These are phyloP conservation scores for Oophaga sylvatica DNA, from an alignment of 2,797 vertebrate genomes.

Conservation along the genomic window DNA sequence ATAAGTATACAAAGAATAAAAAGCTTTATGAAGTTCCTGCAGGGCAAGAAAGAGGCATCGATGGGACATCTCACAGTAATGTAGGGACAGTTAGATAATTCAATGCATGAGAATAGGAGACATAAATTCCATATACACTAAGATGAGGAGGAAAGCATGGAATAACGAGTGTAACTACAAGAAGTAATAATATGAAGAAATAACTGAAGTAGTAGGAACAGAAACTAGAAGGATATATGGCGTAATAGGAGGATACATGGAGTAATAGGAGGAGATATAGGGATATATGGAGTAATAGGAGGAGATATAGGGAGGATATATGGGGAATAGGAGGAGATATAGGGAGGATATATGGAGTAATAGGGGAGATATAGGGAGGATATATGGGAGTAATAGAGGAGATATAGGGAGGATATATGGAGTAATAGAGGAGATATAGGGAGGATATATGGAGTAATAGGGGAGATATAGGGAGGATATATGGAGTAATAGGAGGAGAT, in stretches of 20 bases:
- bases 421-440: slow-evolving; percentile 2
- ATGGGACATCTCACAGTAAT: neutral
- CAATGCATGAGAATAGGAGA: too few relatives aligned
- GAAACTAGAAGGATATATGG: neutral
- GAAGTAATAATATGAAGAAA: neutral
- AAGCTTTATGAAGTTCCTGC: neutral
- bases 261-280: too few relatives aligned
- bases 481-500: too few relatives aligned
- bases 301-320: too few relatives aligned
- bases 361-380: too few relatives aligned
- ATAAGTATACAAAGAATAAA: neutral
- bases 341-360: too few relatives aligned
- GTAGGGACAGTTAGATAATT: too few relatives aligned
- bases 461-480: too few relatives aligned
- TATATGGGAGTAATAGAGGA: too few relatives aligned
- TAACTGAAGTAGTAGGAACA: neutral
- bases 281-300: neutral
- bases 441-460: neutral
- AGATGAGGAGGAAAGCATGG: neutral
- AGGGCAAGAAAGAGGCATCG: neutral
- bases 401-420: neutral
- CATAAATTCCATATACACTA: neutral
- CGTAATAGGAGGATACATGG: neutral
- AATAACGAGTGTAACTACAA: neutral
- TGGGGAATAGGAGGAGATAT: too few relatives aligned